phyloP scores from a whole-genome alignment of 2,888 invertebrate species.

The Lasioglossum vierecki region DNA sequence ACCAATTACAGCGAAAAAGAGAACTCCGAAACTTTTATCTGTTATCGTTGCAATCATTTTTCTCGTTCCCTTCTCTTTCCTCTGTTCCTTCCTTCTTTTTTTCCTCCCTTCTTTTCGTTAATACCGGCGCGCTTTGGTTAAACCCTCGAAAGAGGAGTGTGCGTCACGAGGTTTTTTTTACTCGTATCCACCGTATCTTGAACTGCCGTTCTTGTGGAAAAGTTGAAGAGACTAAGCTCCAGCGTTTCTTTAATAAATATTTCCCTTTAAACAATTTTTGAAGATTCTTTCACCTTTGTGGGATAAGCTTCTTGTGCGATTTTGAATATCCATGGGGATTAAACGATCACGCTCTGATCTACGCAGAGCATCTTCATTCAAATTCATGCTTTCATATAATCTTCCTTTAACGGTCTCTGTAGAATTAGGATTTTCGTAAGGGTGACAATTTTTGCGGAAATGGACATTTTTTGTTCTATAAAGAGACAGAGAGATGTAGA shows the following conservation, averaged over 20 bases:
- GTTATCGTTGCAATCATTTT: slow-evolving; percentile 18
- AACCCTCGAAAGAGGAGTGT: background rate
- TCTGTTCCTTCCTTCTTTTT: background rate
- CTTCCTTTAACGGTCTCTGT: background rate
- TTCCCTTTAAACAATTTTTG: background rate
- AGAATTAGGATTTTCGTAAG: background rate
- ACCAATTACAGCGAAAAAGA: slow-evolving; percentile 15
- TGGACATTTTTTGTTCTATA: background rate
- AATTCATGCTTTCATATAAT: background rate
- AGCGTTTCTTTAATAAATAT: background rate
- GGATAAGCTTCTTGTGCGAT: background rate
- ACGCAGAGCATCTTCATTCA: background rate
- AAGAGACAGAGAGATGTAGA: background rate
- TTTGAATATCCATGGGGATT: background rate
- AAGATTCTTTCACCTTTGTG: background rate
- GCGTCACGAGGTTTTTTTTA: background rate
- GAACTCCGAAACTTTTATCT: slow-evolving; percentile 18
- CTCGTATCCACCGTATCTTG: background rate
- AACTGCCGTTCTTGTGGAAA: background rate
- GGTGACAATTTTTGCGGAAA: background rate
- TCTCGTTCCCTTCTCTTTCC: background rate
- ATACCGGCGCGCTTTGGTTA: background rate
- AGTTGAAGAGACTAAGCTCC: background rate
- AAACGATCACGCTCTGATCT: background rate
- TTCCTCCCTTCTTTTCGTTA: background rate